Percentiles rank a stretch among this genome's conserved stretches.
Conservation (phyloP, 2,797 vertebrate genomes). For the Falco concolor region DNA sequence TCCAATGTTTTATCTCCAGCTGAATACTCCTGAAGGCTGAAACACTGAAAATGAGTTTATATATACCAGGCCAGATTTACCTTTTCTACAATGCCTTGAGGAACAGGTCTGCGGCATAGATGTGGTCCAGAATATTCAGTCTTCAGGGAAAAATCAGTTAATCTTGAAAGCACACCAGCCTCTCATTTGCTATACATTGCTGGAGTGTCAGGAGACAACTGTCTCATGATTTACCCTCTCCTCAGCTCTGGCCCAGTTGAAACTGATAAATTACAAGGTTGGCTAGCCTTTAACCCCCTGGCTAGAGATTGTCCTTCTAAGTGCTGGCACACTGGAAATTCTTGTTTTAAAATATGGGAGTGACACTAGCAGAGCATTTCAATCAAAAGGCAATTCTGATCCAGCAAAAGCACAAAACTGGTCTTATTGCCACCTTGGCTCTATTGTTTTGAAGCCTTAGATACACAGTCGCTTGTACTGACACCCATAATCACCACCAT, state of each 20-base stretch:
- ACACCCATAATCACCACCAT: not conserved
- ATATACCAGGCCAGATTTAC: not conserved
- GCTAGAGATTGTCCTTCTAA: constrained; percentile 38
- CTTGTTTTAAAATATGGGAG: constrained; percentile 32
- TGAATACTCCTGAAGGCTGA: not conserved
- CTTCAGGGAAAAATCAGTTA: not conserved
- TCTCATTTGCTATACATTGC: not conserved
- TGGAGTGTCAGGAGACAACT: not conserved
- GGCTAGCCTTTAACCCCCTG: constrained; percentile 30
- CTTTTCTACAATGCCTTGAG: not conserved
- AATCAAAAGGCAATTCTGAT: constrained; percentile 13
- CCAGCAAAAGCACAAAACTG: not conserved
- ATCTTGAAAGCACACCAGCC: not conserved
- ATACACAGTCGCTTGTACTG: not conserved
- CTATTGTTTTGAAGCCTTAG: not conserved
- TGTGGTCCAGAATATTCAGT: not conserved
- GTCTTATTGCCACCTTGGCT: not conserved
- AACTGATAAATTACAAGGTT: constrained; percentile 51
- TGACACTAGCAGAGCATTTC: constrained; percentile 5
- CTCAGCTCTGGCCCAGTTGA: not conserved
- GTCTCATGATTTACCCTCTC: not conserved
- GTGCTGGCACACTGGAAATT: not conserved
- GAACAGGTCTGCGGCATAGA: not conserved
- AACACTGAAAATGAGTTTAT: not conserved
- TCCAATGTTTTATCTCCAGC: not conserved